Base-by-base conservation (phyloP, 2,113 vertebrate species). In the Hucho hucho region DNA sequence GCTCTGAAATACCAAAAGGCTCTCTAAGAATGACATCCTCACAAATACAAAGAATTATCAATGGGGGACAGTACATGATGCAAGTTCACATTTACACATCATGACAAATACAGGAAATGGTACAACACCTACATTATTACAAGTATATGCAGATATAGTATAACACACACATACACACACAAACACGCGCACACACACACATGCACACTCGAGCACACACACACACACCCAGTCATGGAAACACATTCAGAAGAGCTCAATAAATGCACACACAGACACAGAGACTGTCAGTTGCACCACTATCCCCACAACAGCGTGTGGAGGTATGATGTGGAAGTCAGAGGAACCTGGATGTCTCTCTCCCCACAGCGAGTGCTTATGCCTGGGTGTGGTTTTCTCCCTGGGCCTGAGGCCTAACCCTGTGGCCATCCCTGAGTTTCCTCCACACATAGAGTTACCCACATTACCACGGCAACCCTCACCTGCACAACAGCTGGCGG, bases 201-300 rank as follows among this genome's bases (percentile, higher is more conserved):
- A 77, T 82, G 75, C 53, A 72, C 53, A 22, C 3, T 4, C 4
- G 6, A 4, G 6, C 59, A 61, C 26, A 58, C 79, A 70, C 28
- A 58, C 18, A n/a, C 24, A 61, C 63, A 61, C 22, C 73, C n/a
- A 22, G 18, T 11, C 37, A 43, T 12, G 9, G 37, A 43, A 43
- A 11, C 37, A 61, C 58, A 13, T 61, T 22, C 58, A 24, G 58
- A 61, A 16, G 9, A 22, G 16, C 58, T 6, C 58, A 24, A 22
- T 22, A 61, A 61, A n/a, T 25, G 58, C 32, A 73, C 26, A 64
- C 11, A 14, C 12, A 64, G 26, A 26, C n/a, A 73, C 7, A 73
- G 12, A 6, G 7, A 78, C 59, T 32, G 82, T 77, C 80, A 37
- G 82, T 87, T 89, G 82, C 82, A 84, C 83, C 83, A 86, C 79